Evolutionary conservation across 2,888 invertebrate genomes (phyloP).

Genomic region (Boloria selene): DNA sequence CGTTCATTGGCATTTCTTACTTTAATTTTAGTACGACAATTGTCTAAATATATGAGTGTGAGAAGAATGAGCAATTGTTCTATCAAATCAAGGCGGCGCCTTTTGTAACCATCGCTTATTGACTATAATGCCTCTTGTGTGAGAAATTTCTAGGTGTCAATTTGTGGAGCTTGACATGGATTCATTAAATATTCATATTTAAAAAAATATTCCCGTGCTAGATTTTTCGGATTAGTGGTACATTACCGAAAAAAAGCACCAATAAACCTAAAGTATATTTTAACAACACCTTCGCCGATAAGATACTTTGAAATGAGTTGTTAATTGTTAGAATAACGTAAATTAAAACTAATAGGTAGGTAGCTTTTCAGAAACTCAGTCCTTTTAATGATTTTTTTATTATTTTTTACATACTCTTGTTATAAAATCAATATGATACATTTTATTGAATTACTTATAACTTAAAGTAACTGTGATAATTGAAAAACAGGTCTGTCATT

Average conservation of each 20-base stretch:
- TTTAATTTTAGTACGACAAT: slow-evolving; percentile 44
- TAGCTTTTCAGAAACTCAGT: too few relatives aligned
- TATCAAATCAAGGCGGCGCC: slow-evolving; percentile 53
- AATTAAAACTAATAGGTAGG: too few relatives aligned
- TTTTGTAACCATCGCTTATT: slow-evolving; percentile 24
- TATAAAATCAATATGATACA: too few relatives aligned
- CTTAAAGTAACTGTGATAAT: background rate
- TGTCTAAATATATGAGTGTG: slow-evolving; percentile 60
- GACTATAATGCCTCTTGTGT: slow-evolving; percentile 20
- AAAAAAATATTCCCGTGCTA: background rate
- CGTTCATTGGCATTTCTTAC: background rate
- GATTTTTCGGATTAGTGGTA: background rate
- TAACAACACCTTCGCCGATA: too few relatives aligned
- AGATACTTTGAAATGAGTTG: too few relatives aligned
- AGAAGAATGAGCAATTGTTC: slow-evolving; percentile 70
- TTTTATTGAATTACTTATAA: background rate
- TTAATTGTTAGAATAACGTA: too few relatives aligned
- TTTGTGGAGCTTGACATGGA: slow-evolving; percentile 24
- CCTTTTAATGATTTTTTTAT: too few relatives aligned
- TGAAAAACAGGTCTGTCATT: slow-evolving; percentile 8
- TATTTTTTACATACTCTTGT: too few relatives aligned
- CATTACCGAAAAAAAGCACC: background rate
- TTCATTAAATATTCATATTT: slow-evolving; percentile 8
- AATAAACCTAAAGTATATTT: too few relatives aligned
- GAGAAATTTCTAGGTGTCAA: slow-evolving; percentile 16